phyloP scores from a whole-genome alignment of 2,113 vertebrate genomes.

The Archocentrus centrarchus region DNA sequence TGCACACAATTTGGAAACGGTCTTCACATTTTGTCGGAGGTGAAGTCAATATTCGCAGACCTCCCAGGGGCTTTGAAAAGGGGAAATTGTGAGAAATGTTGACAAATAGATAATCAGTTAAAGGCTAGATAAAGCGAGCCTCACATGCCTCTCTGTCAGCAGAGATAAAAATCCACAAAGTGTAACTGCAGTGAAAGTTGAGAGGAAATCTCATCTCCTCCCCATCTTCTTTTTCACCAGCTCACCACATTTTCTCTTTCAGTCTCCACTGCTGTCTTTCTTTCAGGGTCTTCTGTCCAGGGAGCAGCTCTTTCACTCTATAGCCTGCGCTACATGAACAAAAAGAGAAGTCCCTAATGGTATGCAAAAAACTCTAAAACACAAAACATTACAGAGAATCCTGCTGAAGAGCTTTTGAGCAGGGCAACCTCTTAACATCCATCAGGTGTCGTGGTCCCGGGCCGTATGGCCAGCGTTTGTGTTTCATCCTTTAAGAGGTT shows the following conservation, averaged over 20 bases:
- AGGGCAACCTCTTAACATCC: no score
- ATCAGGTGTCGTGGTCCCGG: no score
- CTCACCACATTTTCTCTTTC: constrained; percentile 39
- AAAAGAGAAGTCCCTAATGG: no score
- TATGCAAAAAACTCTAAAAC: no score
- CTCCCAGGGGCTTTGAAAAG: constrained; percentile 34
- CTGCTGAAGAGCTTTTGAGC: no score
- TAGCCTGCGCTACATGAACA: no score
- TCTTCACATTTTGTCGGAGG: constrained; percentile 48
- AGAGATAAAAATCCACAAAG: constrained; percentile 71
- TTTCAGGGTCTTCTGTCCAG: neutral
- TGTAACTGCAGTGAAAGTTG: constrained; percentile 76
- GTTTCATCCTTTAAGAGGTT: no score
- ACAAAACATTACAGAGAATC: no score
- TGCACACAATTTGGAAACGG: constrained; percentile 42
- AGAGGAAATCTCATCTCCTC: constrained; percentile 65
- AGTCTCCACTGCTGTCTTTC: neutral
- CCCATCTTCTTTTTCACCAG: constrained; percentile 50
- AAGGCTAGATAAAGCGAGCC: constrained; percentile 63
- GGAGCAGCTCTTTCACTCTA: neutral
- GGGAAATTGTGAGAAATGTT: constrained; percentile 65
- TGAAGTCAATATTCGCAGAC: constrained; percentile 64
- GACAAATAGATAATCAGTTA: constrained; percentile 75
- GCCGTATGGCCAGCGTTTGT: no score
- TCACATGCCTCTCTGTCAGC: constrained; percentile 62